A percentile compares a stretch with the other conserved stretches of the same genome.
Evolutionary conservation across 2,888 invertebrate species (phyloP).

Genomic region (Xestia c-nigrum): DNA sequence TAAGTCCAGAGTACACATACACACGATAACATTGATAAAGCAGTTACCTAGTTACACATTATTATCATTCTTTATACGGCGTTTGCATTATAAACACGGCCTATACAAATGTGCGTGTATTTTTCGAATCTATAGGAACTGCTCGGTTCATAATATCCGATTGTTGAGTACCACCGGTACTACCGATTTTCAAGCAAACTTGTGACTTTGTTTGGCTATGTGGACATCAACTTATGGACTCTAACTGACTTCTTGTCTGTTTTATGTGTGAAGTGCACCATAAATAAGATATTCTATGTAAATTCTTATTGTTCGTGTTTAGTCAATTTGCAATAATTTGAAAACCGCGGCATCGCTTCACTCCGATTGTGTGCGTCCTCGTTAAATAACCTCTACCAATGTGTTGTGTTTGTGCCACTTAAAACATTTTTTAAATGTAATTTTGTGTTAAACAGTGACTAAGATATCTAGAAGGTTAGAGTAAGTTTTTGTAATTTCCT

Average conservation of each 20-base stretch:
- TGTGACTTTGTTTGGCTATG: conserved; percentile 9
- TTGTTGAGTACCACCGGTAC: background rate
- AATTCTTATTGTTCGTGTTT: conserved; percentile 48
- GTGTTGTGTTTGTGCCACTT: conserved; percentile 8
- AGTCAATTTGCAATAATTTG: conserved; percentile 47
- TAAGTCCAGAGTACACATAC: conserved; percentile 23
- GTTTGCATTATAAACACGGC: conserved; percentile 32
- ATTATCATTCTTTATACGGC: conserved; percentile 40
- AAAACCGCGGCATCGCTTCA: conserved; percentile 41
- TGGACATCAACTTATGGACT: conserved; percentile 1
- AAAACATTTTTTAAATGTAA: background rate
- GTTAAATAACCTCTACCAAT: conserved; percentile 41
- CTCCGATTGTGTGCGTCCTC: conserved; percentile 38
- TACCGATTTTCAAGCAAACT: conserved; percentile 3
- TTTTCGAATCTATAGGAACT: conserved; percentile 18
- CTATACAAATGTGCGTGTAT: conserved; percentile 1
- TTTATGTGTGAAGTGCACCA: conserved; percentile 4
- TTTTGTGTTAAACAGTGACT: conserved; percentile 14
- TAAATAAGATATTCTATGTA: conserved; percentile 28
- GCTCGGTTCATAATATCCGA: background rate
- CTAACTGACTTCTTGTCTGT: background rate
- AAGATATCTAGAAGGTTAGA: conserved; percentile 2
- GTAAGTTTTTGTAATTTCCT: conserved; percentile 34
- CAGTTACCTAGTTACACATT: conserved; percentile 45
- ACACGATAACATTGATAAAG: conserved; percentile 52